Evolutionary conservation across 2,888 invertebrate genomes (phyloP).

Genomic region (Diaperis boleti): DNA sequence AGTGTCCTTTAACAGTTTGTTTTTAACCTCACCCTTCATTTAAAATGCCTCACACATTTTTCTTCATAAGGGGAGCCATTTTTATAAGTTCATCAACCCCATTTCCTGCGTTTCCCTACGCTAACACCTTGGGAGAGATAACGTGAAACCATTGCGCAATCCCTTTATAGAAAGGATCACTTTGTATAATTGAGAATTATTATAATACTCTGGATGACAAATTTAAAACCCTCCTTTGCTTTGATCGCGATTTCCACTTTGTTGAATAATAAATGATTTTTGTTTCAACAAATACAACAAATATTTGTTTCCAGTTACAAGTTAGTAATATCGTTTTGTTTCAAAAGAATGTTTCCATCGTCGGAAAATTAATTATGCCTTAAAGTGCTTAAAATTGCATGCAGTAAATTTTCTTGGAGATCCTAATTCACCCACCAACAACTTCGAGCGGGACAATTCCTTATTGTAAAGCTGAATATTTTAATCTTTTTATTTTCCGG

Average conservation of each 20-base stretch:
- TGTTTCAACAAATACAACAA: constrained; percentile 17
- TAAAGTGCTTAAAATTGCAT: constrained; percentile 34
- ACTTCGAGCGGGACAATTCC: constrained; percentile 25
- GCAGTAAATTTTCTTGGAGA: constrained; percentile 23
- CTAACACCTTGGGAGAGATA: constrained; percentile 27
- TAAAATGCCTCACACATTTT: neutral
- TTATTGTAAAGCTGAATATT: constrained; percentile 13
- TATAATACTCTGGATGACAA: constrained; percentile 27
- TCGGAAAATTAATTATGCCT: constrained; percentile 32
- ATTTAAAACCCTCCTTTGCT: constrained; percentile 19
- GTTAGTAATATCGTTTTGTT: constrained; percentile 11
- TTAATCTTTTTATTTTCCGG: constrained; percentile 32
- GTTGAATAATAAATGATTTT: constrained; percentile 32
- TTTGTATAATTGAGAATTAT: constrained; percentile 39
- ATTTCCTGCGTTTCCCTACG: constrained; percentile 20
- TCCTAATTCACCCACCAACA: constrained; percentile 21
- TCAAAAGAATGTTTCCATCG: constrained; percentile 23
- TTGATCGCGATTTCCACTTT: constrained; percentile 33
- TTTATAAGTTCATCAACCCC: constrained; percentile 39
- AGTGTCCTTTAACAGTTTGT: no score
- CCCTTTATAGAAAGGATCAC: constrained; percentile 31
- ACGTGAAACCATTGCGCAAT: constrained; percentile 19
- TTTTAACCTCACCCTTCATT: no score
- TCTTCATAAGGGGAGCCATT: constrained; percentile 4
- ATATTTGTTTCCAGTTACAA: no score